These are phyloP conservation scores for Apostichopus parvimensis DNA, from an alignment of 35 echinoderm and acorn worm genomes.

Conservation along the genomic window DNA sequence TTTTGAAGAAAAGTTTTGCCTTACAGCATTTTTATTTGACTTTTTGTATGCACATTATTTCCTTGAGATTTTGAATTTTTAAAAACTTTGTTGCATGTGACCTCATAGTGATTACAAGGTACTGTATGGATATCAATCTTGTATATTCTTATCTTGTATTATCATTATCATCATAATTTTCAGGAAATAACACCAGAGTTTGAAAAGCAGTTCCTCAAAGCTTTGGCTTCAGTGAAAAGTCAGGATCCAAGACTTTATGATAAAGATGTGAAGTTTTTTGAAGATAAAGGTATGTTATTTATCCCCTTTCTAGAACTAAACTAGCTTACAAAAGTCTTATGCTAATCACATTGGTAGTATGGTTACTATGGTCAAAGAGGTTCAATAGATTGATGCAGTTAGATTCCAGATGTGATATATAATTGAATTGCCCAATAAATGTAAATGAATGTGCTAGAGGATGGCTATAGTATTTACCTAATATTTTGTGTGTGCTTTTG, in stretches of 20 bases:
- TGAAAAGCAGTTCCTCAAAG: conserved; percentile 88
- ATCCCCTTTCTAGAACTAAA: too few relatives aligned
- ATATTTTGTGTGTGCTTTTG: background rate
- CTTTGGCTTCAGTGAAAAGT: conserved; percentile 78
- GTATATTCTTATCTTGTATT: conserved; percentile 8
- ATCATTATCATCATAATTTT: background rate
- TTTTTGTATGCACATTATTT: too few relatives aligned
- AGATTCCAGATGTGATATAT: too few relatives aligned
- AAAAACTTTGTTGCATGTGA: background rate
- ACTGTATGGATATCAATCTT: background rate
- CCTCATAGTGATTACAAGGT: background rate
- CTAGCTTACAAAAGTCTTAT: too few relatives aligned
- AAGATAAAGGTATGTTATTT: conserved; percentile 62
- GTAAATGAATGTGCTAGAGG: too few relatives aligned
- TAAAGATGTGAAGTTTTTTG: conserved; percentile 76
- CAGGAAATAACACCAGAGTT: conserved; percentile 82
- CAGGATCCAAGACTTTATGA: conserved; percentile 90
- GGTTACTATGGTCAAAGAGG: too few relatives aligned
- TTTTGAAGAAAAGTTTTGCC: too few relatives aligned
- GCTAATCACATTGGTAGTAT: too few relatives aligned
- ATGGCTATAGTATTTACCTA: too few relatives aligned
- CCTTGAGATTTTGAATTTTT: background rate
- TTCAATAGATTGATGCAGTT: too few relatives aligned
- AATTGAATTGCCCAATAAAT: too few relatives aligned
- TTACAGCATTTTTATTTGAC: too few relatives aligned